Percentiles rank a stretch among this genome's conserved stretches.
phyloP scores from a whole-genome alignment of 1,140 invertebrate genomes.

The Lucilia cuprina region DNA sequence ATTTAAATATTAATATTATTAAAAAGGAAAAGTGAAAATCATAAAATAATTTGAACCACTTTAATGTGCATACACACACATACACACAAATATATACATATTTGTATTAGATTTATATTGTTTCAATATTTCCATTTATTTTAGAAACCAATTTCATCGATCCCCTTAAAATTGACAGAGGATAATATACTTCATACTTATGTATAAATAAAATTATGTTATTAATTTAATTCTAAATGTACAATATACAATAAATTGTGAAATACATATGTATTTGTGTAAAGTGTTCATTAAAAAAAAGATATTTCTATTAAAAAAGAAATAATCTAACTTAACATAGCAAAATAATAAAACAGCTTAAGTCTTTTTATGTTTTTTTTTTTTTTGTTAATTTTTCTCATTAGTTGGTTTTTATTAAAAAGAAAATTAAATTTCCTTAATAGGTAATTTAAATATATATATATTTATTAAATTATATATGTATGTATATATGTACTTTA shows the following conservation, averaged over 20 bases:
- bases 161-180: neutral
- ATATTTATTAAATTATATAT: neutral
- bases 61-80: too few species aligned
- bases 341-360: too few species aligned
- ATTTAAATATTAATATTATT: too few species aligned
- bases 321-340: too few species aligned
- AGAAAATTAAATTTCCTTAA: slow-evolving; percentile 34
- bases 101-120: neutral
- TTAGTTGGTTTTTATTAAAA: slow-evolving; percentile 19
- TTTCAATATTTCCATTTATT: neutral
- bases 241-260: too few species aligned
- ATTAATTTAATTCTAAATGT: too few species aligned
- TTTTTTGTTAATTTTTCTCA: neutral
- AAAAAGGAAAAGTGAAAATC: too few species aligned
- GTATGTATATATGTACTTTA: slow-evolving; percentile 6
- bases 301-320: too few species aligned
- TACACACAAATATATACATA: neutral
- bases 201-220: neutral
- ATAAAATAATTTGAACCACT: too few species aligned
- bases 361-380: too few species aligned
- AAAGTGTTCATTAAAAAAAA: too few species aligned
- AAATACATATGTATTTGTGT: too few species aligned
- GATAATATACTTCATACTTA: slow-evolving; percentile 17
- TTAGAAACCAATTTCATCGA: slow-evolving; percentile 19
- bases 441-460: slow-evolving; percentile 14